phyloP scores from a whole-genome alignment of 1,140 invertebrate species.

The Ephestia elutella region DNA sequence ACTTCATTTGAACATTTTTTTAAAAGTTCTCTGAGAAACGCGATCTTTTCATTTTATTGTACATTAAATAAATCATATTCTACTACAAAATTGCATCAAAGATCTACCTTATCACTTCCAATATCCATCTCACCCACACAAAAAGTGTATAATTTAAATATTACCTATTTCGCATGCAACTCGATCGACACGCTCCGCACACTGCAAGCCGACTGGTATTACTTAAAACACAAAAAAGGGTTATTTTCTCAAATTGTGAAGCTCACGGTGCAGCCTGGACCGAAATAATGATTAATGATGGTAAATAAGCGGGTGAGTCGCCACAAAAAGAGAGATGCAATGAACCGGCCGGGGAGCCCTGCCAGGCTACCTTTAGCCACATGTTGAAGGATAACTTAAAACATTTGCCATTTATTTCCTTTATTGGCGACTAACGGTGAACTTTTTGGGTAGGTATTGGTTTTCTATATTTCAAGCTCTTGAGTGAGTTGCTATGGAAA shows the following conservation, averaged over 20 bases:
- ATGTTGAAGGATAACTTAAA: neutral
- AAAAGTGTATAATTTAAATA: conserved; percentile 31
- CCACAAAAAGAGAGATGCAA: conserved; percentile 56
- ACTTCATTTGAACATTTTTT: no score
- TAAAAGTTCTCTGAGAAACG: no score
- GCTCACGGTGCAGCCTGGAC: conserved; percentile 45
- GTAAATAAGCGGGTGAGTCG: conserved; percentile 67
- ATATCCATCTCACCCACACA: no score
- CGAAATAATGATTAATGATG: conserved; percentile 73
- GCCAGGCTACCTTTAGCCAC: neutral
- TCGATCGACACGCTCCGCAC: conserved; percentile 29
- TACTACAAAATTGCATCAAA: no score
- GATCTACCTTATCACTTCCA: no score
- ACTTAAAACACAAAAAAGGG: conserved; percentile 61
- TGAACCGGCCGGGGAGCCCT: conserved; percentile 33
- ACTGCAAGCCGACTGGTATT: conserved; percentile 30
- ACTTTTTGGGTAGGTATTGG: no score
- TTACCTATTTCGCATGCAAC: conserved; percentile 16
- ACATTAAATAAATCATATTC: no score
- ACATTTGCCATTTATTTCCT: neutral
- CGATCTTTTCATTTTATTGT: no score
- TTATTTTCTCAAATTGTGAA: conserved; percentile 68
- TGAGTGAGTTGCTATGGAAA: no score
- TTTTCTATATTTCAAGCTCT: no score
- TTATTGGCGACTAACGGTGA: neutral